Evolutionary conservation across 2,113 vertebrate genomes (phyloP).

Genomic region (Chionomys nivalis): DNA sequence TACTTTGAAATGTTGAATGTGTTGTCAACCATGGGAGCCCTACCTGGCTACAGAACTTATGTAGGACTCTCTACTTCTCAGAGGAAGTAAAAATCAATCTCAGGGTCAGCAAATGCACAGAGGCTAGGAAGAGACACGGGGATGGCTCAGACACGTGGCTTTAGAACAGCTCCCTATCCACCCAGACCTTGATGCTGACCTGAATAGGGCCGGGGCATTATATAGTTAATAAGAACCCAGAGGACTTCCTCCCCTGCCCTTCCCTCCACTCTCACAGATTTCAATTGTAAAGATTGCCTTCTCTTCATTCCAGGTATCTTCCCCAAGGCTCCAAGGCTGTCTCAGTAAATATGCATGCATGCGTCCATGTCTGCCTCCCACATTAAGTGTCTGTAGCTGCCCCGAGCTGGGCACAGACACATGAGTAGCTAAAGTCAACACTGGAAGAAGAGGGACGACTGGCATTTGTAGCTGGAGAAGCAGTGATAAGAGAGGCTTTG

Average conservation of each 20-base stretch:
- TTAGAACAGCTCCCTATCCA: too few relatives aligned
- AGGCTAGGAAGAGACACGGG: not conserved
- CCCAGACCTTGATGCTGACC: too few relatives aligned
- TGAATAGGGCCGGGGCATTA: not conserved
- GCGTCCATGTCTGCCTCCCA: not conserved
- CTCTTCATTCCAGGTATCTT: not conserved
- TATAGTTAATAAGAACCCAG: not conserved
- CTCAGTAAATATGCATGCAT: not conserved
- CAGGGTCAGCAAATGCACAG: not conserved
- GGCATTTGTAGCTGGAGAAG: not conserved
- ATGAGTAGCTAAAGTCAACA: not conserved
- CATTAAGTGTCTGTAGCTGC: not conserved
- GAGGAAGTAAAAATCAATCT: not conserved
- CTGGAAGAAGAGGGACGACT: accelerated
- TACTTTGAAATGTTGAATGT: not conserved
- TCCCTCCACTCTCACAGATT: not conserved
- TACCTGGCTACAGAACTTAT: not conserved
- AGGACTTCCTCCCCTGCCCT: not conserved
- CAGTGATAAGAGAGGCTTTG: not conserved
- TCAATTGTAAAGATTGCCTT: not conserved
- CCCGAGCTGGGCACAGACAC: too few relatives aligned
- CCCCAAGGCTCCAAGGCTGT: too few relatives aligned
- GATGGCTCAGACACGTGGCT: not conserved
- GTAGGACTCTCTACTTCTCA: not conserved
- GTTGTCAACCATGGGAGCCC: not conserved